phyloP scores from a whole-genome alignment of 2,797 vertebrate genomes.

The Choloepus didactylus region DNA sequence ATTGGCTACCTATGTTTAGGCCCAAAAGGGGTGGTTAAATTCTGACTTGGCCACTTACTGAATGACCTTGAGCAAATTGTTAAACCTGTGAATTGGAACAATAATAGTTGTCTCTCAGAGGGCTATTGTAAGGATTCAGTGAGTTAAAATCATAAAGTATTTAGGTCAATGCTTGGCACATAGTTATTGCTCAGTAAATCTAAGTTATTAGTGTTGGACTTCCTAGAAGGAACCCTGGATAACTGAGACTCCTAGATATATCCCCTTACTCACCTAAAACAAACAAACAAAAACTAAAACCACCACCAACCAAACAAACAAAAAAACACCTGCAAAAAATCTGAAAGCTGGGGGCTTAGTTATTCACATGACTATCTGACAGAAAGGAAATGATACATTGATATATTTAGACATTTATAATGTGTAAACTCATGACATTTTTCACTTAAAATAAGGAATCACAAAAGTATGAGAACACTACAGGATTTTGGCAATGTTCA shows the following conservation, averaged over 20 bases:
- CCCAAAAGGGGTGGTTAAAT: background rate
- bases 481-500: background rate
- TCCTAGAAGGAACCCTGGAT: background rate
- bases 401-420: background rate
- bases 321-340: background rate
- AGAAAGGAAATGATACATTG: background rate
- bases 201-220: background rate
- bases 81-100: background rate
- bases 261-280: background rate
- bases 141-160: background rate
- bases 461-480: background rate
- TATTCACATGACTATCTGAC: background rate
- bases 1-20: background rate
- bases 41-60: background rate
- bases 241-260: background rate
- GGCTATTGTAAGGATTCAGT: background rate
- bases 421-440: background rate
- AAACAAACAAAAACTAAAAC: background rate
- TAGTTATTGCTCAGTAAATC: slow-evolving; percentile 24
- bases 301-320: background rate
- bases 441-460: slow-evolving; percentile 2
- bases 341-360: background rate
- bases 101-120: background rate
- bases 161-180: background rate
- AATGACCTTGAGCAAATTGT: background rate